Base-by-base conservation (phyloP, 2,888 invertebrate genomes). In the Desoria tigrina region DNA sequence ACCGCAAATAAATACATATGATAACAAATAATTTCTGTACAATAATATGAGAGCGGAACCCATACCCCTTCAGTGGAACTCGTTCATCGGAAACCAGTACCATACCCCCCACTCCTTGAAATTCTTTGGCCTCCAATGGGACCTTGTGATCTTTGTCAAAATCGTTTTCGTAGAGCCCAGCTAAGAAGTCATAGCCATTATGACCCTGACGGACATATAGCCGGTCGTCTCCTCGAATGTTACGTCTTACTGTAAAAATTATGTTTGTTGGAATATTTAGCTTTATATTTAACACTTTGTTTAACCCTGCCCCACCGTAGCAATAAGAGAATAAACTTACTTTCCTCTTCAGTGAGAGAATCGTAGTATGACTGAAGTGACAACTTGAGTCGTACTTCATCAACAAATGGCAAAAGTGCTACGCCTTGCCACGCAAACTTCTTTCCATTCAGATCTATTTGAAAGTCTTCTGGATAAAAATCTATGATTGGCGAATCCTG, bases 401-500 rank as follows among this genome's bases (percentile, higher is more conserved):
- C 97, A 0, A 99, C 98, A 81, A 99, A 99, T 6, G 99, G 99
- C 69, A 99, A 82, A 45, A 99, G 81, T 0, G 98, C 99, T 1
- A 99, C 99, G 51, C 99, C 98, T 82, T 98, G 97, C 99, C 99
- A 99, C 56, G 98, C 98, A 82, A 92, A 98, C 81, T 96, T 98
- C 83, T 99, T 99, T 37, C 99, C 99, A 82, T 99, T 99, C 73
- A 99, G 83, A 82, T 99, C 97, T 69, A 98, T 95, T 81, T 90
- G 91, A 82, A 99, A 99, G 81, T 99, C 94, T 79, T 87, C 89
- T 0, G 99, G 99, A 83, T 99, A 99, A 83, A 99, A 98, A 81
- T 99, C 99, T 77, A 99, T 96, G 66, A 99, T 98, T 0, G 90
- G 83, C 0, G 98, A 98, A 76, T 89, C 88, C 87, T 90, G 81